These are phyloP conservation scores for Amblyjoppa fuscipennis DNA, from an alignment of 2,888 invertebrate genomes.

Conservation along the genomic window DNA sequence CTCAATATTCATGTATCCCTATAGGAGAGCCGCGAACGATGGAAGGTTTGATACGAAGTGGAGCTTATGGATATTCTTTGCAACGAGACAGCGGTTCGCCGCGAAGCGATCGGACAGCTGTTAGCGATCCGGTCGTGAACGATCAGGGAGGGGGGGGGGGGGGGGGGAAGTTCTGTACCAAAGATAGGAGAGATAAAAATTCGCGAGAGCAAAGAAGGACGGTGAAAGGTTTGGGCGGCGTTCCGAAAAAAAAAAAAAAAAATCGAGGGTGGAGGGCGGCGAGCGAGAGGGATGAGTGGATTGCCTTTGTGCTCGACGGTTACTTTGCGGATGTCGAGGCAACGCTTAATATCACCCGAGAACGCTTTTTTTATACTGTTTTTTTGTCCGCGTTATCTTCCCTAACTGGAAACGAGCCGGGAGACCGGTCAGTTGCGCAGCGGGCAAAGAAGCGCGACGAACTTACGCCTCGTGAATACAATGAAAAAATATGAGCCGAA, in stretches of 20 bases:
- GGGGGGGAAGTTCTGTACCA: neutral
- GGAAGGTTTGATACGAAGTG: neutral
- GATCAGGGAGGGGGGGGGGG: neutral
- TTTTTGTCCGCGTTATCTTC: constrained; percentile 10
- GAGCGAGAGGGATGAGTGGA: constrained; percentile 23
- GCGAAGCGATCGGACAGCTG: constrained; percentile 50
- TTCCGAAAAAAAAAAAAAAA: constrained; percentile 11
- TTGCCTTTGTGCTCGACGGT: constrained; percentile 59
- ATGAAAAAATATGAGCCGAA: neutral
- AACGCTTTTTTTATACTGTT: constrained; percentile 34
- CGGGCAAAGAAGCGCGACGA: constrained; percentile 5
- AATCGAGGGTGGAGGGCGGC: neutral
- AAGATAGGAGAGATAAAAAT: constrained; percentile 30
- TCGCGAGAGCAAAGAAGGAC: constrained; percentile 20
- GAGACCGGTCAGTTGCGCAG: neutral
- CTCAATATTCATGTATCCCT: constrained; percentile 54
- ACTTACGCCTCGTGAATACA: constrained; percentile 18
- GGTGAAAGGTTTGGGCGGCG: constrained; percentile 11
- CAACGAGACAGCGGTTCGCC: constrained; percentile 16
- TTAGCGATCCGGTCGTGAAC: constrained; percentile 44
- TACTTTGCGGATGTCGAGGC: constrained; percentile 57
- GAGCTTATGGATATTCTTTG: constrained; percentile 27
- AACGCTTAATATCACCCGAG: constrained; percentile 49
- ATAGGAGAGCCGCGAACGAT: constrained; percentile 15
- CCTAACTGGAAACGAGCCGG: constrained; percentile 1